phyloP scores from a whole-genome alignment of 2,113 vertebrate genomes.

The Macquaria australasica region DNA sequence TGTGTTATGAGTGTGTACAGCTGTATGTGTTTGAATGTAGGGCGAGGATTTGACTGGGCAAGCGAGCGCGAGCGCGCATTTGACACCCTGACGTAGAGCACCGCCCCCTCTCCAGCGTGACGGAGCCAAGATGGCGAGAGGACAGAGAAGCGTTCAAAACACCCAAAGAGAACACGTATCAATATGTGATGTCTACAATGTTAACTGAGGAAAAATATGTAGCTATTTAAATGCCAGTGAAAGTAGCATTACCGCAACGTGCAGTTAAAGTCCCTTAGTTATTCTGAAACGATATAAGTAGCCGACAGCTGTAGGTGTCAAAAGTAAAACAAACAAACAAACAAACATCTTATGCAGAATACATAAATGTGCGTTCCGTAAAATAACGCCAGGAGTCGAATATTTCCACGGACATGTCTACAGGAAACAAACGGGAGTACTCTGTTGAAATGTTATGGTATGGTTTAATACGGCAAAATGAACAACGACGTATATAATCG shows the following conservation, averaged over 20 bases:
- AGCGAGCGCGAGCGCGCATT: neutral
- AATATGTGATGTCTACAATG: neutral
- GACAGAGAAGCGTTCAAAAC: neutral
- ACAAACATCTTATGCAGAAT: neutral
- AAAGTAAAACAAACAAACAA: neutral
- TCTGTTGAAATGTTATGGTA: neutral
- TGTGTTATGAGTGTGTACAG: neutral
- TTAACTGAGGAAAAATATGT: neutral
- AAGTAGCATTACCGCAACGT: neutral
- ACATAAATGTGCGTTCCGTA: neutral
- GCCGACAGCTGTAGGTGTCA: neutral
- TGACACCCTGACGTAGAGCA: neutral
- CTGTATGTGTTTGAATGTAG: neutral
- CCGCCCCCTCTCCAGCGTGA: neutral
- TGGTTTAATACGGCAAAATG: too few species aligned
- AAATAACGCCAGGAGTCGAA: neutral
- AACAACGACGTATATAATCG: neutral
- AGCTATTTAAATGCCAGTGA: neutral
- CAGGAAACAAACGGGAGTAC: neutral
- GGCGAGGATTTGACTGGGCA: neutral
- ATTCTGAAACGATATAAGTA: neutral
- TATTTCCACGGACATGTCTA: neutral
- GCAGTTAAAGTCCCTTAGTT: neutral
- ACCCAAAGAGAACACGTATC: neutral
- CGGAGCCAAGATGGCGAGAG: slow-evolving; percentile 41